Base-by-base conservation (phyloP, 2,888 invertebrate genomes). In the Asteroscopus sphinx region DNA sequence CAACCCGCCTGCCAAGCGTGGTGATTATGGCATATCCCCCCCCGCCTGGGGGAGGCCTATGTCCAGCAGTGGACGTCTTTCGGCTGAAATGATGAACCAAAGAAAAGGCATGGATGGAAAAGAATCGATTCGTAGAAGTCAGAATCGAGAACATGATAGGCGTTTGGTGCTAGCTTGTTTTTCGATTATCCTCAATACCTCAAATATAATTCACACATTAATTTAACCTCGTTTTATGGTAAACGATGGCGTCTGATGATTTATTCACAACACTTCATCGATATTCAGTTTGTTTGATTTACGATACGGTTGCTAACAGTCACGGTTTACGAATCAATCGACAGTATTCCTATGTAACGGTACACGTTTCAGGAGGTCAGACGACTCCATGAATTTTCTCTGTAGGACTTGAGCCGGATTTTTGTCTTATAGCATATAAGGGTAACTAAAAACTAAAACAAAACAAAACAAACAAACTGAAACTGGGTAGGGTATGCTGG, bases 231-330 rank as follows among this genome's bases (percentile, higher is more conserved):
- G 11, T 48, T 44, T 56, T 44, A 56, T 57, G 57, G 8, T 67
- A 67, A 71, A 51, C 12, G 37, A 4, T 16, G 13, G 30, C 30
- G 30, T 21, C 32, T 30, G 26, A 58, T 58, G 68, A 37, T 64
- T 73, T 76, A 73, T 73, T 73, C 73, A 60, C 39, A 5, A 41
- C 7, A 11, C 62, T 53, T 52, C 69, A 68, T 73, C 62, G 74
- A 73, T 76, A 76, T 63, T 60, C 66, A 57, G 69, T 63, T 66
- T 42, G 13, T 32, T 61, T 73, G 77, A 73, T 76, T 76, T 65
- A 73, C 57, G 55, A 39, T 13, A 5, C n/a, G 12, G 12, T 49
- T 32, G 17, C 13, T 33, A 25, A 33, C 26, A 67, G 68, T 68
- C 73, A 68, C 40, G 68, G 44, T 11, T 51, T 35, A 11, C n/a